phyloP scores from a whole-genome alignment of 2,113 vertebrate genomes.

The Centropus bengalensis region DNA sequence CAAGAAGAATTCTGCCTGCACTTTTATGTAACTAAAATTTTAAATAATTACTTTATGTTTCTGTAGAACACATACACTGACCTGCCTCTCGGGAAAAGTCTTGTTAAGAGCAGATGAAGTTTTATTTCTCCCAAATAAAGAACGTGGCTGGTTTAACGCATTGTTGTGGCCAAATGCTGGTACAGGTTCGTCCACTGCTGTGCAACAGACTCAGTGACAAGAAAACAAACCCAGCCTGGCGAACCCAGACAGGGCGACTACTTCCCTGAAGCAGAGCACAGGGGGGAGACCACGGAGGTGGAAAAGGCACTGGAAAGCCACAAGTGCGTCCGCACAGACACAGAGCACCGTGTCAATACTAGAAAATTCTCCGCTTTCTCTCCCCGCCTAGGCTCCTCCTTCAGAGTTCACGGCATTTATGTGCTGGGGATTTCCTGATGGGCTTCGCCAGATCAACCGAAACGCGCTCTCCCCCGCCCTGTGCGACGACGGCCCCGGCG shows the following conservation, averaged over 20 bases:
- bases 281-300: neutral
- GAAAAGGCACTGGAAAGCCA: neutral
- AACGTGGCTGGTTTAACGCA: neutral
- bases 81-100: neutral
- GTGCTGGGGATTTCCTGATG: constrained; percentile 37
- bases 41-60: neutral
- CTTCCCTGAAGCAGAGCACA: constrained; percentile 46
- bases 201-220: neutral
- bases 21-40: neutral
- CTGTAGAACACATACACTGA: neutral
- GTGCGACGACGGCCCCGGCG: neutral
- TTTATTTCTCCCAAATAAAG: constrained; percentile 4
- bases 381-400: constrained; percentile 32
- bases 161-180: neutral
- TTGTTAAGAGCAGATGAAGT: constrained; percentile 23
- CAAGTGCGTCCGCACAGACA: neutral
- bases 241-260: neutral
- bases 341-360: constrained; percentile 31
- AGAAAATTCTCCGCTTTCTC: constrained; percentile 65
- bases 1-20: neutral
- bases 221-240: neutral
- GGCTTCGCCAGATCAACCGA: constrained; percentile 6
- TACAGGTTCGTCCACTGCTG: neutral
- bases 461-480: neutral
- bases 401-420: constrained; percentile 37